A percentile compares a stretch with the other conserved stretches of the same genome.
These are phyloP conservation scores for Sebastes jordani DNA, from an alignment of 2,797 vertebrate species.

Conservation along the genomic window DNA sequence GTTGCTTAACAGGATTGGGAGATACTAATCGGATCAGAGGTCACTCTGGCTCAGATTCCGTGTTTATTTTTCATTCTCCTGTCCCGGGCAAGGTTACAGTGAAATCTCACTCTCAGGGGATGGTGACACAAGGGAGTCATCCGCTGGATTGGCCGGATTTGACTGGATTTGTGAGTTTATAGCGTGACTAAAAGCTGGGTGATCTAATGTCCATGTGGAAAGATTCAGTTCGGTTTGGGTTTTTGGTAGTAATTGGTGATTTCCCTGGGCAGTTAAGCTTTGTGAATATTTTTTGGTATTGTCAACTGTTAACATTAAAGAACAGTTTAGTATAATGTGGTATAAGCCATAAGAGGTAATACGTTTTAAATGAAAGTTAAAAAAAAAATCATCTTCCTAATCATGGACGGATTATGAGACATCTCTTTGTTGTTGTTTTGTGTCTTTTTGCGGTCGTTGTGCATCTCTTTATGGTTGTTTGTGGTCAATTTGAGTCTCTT, in stretches of 20 bases:
- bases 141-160: constrained; percentile 60
- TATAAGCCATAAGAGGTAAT: neutral
- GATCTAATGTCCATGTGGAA: constrained; percentile 46
- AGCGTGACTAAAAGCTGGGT: constrained; percentile 41
- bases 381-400: neutral
- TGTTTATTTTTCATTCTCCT: constrained; percentile 58
- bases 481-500: too few species aligned
- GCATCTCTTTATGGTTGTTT: neutral
- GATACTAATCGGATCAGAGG: constrained; percentile 76
- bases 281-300: neutral
- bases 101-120: constrained; percentile 45
- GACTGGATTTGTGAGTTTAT: constrained; percentile 56
- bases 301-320: neutral
- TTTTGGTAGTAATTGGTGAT: constrained; percentile 14
- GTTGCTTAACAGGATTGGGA: constrained; percentile 73
- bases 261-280: neutral
- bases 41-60: constrained; percentile 62
- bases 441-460: neutral
- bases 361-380: neutral
- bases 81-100: constrained; percentile 36
- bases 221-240: constrained; percentile 22
- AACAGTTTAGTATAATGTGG: neutral
- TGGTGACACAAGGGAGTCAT: constrained; percentile 41
- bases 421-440: neutral
- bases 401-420: neutral